phyloP scores from a whole-genome alignment of 2,888 invertebrate genomes.

The Tinea pellionella region DNA sequence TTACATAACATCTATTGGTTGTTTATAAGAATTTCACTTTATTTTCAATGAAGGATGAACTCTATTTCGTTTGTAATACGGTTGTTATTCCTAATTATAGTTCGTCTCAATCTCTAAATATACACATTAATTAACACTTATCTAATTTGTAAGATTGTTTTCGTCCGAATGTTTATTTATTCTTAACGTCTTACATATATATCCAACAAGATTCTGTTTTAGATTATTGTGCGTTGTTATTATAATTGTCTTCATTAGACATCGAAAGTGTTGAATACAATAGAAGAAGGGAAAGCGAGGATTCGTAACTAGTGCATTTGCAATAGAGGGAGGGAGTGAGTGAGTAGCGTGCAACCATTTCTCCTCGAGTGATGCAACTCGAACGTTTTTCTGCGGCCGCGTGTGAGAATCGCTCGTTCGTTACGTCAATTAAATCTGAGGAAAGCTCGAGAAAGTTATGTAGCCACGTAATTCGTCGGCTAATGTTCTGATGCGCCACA shows the following conservation, averaged over 20 bases:
- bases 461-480: constrained; percentile 45
- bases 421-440: constrained; percentile 64
- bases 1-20: not conserved
- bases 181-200: too few relatives aligned
- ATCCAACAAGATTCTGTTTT: not conserved
- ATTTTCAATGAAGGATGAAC: not conserved
- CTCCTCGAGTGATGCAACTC: constrained; percentile 62
- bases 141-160: too few relatives aligned
- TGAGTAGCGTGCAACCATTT: constrained; percentile 60
- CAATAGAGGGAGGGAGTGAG: too few relatives aligned
- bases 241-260: not conserved
- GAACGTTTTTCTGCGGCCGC: constrained; percentile 53
- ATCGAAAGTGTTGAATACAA: constrained; percentile 27
- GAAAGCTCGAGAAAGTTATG: constrained; percentile 64
- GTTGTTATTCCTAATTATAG: too few relatives aligned
- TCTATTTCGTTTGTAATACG: not conserved
- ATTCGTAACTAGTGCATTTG: constrained; percentile 54
- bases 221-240: not conserved
- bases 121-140: too few relatives aligned
- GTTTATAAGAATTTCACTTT: not conserved
- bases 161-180: too few relatives aligned
- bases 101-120: too few relatives aligned
- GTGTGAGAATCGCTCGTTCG: constrained; percentile 60
- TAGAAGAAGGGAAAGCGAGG: constrained; percentile 51
- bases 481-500: constrained; percentile 21